Evolutionary conservation across 2,797 vertebrate species (phyloP).

Genomic region (Uromys caudimaculatus): DNA sequence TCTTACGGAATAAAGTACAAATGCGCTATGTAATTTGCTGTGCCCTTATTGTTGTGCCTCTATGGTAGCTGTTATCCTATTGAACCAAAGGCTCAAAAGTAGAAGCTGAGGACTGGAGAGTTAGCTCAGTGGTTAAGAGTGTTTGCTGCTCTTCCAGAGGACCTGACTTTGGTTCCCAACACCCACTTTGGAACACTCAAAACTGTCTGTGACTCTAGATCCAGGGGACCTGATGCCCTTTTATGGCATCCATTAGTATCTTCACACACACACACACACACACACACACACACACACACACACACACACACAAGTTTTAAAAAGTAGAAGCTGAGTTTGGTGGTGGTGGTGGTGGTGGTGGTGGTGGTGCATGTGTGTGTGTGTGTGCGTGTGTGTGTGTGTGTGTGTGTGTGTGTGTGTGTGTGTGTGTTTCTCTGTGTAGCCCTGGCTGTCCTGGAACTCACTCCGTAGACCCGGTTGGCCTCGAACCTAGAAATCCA

Average conservation of each 20-base stretch:
- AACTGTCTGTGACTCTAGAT: not conserved
- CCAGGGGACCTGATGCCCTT: no score
- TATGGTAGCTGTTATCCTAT: not conserved
- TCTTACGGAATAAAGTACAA: not conserved
- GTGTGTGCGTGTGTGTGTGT: not conserved
- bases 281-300: not conserved
- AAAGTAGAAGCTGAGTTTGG: not conserved
- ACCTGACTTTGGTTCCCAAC: not conserved
- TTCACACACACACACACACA: not conserved
- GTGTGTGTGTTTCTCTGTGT: no score
- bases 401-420: no score
- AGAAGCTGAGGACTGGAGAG: not conserved
- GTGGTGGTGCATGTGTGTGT: not conserved
- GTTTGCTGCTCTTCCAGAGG: not conserved
- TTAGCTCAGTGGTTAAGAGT: not conserved
- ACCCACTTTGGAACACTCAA: not conserved
- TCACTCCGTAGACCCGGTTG: no score
- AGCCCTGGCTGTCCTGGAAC: no score
- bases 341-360: not conserved
- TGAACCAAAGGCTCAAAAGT: not conserved
- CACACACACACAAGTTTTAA: not conserved
- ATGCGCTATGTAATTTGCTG: not conserved
- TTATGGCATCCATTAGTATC: not conserved
- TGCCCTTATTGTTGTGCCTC: not conserved
- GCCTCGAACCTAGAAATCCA: no score